Conservation (phyloP, 2,888 invertebrate species). For the Thelaira solivaga region DNA sequence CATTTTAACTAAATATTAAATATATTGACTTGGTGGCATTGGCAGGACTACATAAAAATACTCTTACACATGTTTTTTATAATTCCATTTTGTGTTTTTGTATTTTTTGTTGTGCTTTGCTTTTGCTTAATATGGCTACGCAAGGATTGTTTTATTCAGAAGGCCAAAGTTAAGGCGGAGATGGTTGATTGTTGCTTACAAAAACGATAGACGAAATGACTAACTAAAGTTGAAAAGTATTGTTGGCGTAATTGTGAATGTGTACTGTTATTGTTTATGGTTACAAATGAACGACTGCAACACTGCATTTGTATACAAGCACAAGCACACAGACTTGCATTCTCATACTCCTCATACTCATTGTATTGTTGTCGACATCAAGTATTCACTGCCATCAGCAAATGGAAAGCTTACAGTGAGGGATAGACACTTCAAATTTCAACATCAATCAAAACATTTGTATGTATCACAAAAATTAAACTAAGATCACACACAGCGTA, state of each 20-base stretch:
- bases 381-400: slow-evolving; percentile 32
- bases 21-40: slow-evolving; percentile 57
- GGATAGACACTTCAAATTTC: no score
- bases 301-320: slow-evolving; percentile 9
- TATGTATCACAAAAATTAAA: no score
- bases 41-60: slow-evolving; percentile 52
- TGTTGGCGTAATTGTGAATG: no score
- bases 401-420: slow-evolving; percentile 52
- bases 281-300: slow-evolving; percentile 49
- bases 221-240: slow-evolving; percentile 19
- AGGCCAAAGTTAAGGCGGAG: slow-evolving; percentile 9
- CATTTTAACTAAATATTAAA: slow-evolving; percentile 51
- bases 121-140: not conserved
- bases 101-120: not conserved
- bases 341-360: not conserved
- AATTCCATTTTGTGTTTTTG: not conserved
- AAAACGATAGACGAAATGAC: not conserved
- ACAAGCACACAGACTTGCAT: not conserved
- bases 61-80: slow-evolving; percentile 59
- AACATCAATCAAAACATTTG: no score
- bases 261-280: slow-evolving; percentile 2
- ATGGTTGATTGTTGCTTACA: not conserved
- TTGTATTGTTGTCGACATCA: not conserved
- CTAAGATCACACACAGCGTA: no score
- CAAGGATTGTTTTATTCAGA: not conserved